Base-by-base conservation (phyloP, 1,140 invertebrate genomes). In the Bombus confusus region DNA sequence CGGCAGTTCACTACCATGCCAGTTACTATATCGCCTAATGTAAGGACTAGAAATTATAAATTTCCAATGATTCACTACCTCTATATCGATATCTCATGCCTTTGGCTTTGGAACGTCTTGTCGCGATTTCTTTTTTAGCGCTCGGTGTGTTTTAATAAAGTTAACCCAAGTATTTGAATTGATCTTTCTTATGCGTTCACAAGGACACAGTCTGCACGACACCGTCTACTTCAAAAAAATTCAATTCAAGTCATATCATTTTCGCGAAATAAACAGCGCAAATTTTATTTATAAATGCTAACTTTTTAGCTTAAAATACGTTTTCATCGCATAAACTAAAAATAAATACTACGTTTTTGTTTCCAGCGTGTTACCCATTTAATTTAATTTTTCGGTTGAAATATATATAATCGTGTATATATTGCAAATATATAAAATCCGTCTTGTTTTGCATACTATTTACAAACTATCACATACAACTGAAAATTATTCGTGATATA, bases 21-120 rank as follows among this genome's bases (percentile, higher is more conserved):
- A 25, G 68, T 37, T 80, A 89, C 83, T 88, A 79, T 66, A 75
- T 59, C 69, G 47, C 37, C 43, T 80, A 72, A 66, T 57, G 13
- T 76, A 89, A 87, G 87, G 87, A 92, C 88, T 86, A 91, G 89
- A 88, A 91, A 93, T 93, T 93, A 92, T 92, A 92, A 92, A 88
- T 87, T 83, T 73, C 81, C 91, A 87, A 92, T 93, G 86, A 93
- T 88, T 93, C 80, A 85, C 86, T 83, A 66, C 66, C 57, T 41
- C 74, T 86, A 69, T 57, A 64, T 13, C 72, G 69, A 84, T 77
- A 80, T 81, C 15, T 83, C 64, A 66, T 41, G 69, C 47, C 59
- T 64, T 15, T n/a, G 28, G 72, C 15, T 22, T 18, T 31, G 5
- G 0, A 18, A 10, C 2, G 6, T n/a, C n/a, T n/a, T n/a, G n/a